Evolutionary conservation across 2,113 vertebrate genomes (phyloP).

Genomic region (Sinocyclocheilus rhinocerous): DNA sequence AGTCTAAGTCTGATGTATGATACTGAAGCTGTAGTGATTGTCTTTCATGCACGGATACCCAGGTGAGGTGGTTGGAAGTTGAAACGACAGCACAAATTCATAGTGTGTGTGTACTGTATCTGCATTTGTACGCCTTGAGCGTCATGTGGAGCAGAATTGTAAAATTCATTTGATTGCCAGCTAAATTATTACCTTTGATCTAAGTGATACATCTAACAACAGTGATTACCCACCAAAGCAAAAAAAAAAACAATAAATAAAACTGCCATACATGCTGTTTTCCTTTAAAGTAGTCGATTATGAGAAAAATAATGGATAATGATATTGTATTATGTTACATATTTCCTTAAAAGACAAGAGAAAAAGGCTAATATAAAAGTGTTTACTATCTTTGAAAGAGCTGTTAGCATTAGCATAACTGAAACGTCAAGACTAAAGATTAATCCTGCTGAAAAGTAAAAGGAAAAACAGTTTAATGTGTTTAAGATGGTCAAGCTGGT

Average conservation of each 20-base stretch:
- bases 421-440: background rate
- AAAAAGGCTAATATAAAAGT: background rate
- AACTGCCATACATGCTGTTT: constrained; percentile 10
- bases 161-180: constrained; percentile 34
- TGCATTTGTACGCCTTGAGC: background rate
- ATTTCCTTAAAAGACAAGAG: background rate
- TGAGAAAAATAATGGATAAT: background rate
- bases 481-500: background rate
- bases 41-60: constrained; percentile 8
- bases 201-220: constrained; percentile 11
- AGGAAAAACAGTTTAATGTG: background rate
- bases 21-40: background rate
- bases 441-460: background rate
- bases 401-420: background rate
- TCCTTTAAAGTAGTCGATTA: background rate
- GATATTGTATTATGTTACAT: background rate
- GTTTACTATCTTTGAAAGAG: background rate
- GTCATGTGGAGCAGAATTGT: background rate
- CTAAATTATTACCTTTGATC: constrained; percentile 35
- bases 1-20: constrained; percentile 22
- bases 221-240: background rate
- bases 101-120: background rate
- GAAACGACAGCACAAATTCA: background rate
- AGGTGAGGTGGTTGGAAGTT: background rate
- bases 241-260: constrained; percentile 23